These are phyloP conservation scores for Galeruca laticollis DNA, from an alignment of 2,888 invertebrate genomes.

Conservation along the genomic window DNA sequence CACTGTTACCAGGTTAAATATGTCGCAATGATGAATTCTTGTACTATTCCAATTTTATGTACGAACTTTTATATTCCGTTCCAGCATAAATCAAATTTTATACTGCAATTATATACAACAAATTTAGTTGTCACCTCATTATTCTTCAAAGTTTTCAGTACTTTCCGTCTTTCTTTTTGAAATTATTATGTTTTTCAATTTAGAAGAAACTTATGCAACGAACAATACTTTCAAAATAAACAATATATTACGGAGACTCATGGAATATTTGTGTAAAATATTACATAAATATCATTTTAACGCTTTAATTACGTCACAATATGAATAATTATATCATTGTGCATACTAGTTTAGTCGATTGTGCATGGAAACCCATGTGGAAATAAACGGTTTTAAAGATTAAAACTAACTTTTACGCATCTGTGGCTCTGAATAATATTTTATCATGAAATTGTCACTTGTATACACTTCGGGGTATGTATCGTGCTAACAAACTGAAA, in stretches of 20 bases:
- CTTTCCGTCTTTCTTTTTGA: not conserved
- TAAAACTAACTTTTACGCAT: no score
- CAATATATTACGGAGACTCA: not conserved
- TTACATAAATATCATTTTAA: not conserved
- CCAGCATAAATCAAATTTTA: conserved; percentile 14
- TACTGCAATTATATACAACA: conserved; percentile 9
- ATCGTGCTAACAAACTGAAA: no score
- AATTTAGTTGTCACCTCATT: not conserved
- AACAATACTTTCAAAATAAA: conserved; percentile 2
- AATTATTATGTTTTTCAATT: not conserved
- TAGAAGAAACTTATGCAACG: no score
- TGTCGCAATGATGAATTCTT: conserved; percentile 16
- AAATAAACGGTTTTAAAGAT: no score
- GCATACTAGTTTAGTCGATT: no score
- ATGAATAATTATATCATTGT: no score
- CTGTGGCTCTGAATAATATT: no score
- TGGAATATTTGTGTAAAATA: not conserved
- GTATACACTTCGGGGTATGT: no score
- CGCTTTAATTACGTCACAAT: no score
- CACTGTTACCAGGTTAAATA: not conserved
- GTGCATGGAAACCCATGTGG: no score
- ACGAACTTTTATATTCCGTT: conserved; percentile 18
- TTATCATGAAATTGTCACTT: no score
- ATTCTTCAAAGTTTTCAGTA: not conserved
- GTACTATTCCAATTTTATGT: conserved; percentile 10